Percentiles rank a stretch among this genome's conserved stretches.
Evolutionary conservation across 2,113 vertebrate genomes (phyloP).

Genomic region (Puntigrus tetrazona): DNA sequence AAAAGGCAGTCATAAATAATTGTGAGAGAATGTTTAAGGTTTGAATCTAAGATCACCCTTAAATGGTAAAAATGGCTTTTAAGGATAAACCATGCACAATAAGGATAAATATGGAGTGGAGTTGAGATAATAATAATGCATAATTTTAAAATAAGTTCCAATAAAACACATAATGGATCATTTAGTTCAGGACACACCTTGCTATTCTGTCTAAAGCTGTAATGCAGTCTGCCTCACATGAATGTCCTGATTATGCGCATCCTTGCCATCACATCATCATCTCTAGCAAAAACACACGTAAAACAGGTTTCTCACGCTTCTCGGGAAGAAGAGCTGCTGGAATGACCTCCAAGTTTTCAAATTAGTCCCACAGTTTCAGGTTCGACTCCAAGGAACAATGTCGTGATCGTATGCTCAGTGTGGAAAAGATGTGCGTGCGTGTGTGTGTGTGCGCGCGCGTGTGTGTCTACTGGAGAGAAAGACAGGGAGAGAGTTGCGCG

Average conservation of each 20-base stretch:
- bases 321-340: conserved; percentile 60
- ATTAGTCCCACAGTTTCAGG: conserved; percentile 57
- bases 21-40: background rate
- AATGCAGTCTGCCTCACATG: background rate
- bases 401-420: conserved; percentile 14
- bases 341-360: conserved; percentile 56
- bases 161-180: background rate
- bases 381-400: conserved; percentile 43
- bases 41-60: background rate
- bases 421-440: background rate
- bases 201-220: conserved; percentile 9
- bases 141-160: background rate
- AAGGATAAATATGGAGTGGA: background rate
- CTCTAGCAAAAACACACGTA: conserved; percentile 18
- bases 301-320: conserved; percentile 55
- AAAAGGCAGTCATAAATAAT: background rate
- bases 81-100: background rate
- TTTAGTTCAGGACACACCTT: conserved; percentile 23
- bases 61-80: background rate
- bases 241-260: conserved; percentile 4
- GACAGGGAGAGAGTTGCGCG: conserved; percentile 52
- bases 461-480: conserved; percentile 28
- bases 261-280: conserved; percentile 58
- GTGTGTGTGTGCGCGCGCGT: background rate
- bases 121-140: background rate